These are phyloP conservation scores for Oceanodroma tethys DNA, from an alignment of 2,113 vertebrate species.

Conservation along the genomic window DNA sequence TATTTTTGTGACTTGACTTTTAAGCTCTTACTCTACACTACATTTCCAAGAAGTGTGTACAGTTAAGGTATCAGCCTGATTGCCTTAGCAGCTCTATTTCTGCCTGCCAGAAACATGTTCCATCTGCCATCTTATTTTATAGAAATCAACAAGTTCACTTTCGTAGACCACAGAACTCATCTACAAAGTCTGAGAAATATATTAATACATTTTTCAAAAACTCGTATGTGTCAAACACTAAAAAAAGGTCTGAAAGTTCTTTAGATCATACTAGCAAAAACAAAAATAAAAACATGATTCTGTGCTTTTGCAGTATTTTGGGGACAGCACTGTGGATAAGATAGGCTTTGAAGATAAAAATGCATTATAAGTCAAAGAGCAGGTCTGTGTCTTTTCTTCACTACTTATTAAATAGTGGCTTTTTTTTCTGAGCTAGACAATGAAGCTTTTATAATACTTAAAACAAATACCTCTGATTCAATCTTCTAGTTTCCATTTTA, in stretches of 20 bases:
- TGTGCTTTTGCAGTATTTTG: not conserved
- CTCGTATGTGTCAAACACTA: not conserved
- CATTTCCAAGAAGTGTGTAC: not conserved
- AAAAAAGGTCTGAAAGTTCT: not conserved
- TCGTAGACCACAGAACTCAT: not conserved
- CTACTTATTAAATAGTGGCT: not conserved
- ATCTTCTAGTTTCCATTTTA: not conserved
- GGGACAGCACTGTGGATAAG: not conserved
- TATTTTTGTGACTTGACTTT: not conserved
- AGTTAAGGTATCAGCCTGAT: not conserved
- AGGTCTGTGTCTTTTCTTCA: not conserved
- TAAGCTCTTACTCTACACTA: not conserved
- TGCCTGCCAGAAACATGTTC: not conserved
- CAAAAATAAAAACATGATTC: not conserved
- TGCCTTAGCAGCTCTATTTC: not conserved
- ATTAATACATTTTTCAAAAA: not conserved
- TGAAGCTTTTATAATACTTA: not conserved
- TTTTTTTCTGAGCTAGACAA: not conserved
- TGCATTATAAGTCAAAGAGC: not conserved
- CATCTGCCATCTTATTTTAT: not conserved
- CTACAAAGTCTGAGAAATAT: not conserved
- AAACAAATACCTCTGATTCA: not conserved
- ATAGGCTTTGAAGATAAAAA: not conserved
- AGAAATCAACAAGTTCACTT: slow-evolving; percentile 15
- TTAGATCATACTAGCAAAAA: not conserved